phyloP scores from a whole-genome alignment of 2,797 vertebrate genomes.

The Sciaenops ocellatus region DNA sequence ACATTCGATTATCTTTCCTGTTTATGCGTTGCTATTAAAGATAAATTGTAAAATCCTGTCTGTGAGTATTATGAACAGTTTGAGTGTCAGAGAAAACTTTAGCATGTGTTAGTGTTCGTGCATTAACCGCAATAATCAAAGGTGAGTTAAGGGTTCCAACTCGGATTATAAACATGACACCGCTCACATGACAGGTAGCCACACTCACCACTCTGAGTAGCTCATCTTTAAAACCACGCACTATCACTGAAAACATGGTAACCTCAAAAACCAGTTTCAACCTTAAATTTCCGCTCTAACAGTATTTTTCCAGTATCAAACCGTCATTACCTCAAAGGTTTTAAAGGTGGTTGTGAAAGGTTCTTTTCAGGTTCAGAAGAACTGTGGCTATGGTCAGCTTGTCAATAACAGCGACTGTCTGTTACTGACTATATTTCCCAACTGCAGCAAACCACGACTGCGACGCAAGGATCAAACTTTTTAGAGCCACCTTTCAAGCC shows the following conservation, averaged over 20 bases:
- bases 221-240: constrained; percentile 9
- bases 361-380: not conserved
- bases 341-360: not conserved
- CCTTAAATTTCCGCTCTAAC: not conserved
- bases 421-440: not conserved
- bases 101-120: not conserved
- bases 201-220: too few relatives aligned
- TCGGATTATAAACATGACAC: too few relatives aligned
- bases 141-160: too few relatives aligned
- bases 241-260: constrained; percentile 14
- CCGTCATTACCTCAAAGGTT: not conserved
- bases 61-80: too few relatives aligned
- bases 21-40: too few relatives aligned
- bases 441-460: not conserved
- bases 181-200: not conserved
- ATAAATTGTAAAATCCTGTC: too few relatives aligned
- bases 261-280: not conserved
- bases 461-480: not conserved
- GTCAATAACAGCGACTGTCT: not conserved
- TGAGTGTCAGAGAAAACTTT: too few relatives aligned
- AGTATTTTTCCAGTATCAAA: not conserved
- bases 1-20: too few relatives aligned
- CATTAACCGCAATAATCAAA: not conserved
- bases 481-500: not conserved
- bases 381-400: not conserved